Base-by-base conservation (phyloP, 2,888 invertebrate genomes). In the Stegana nigrithorax region DNA sequence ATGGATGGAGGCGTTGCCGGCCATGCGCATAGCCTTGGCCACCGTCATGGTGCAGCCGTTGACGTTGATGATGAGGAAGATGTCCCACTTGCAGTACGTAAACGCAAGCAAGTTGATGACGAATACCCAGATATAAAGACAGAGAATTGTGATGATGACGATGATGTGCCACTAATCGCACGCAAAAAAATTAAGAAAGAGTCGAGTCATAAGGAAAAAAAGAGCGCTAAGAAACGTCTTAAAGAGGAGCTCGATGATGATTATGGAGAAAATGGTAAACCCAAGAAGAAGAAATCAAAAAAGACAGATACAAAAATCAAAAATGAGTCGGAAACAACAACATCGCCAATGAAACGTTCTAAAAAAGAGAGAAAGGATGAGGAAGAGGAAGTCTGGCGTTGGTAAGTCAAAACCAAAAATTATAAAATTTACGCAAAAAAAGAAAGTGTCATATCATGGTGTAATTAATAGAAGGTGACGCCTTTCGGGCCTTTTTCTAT, bases 331-430 rank as follows among this genome's bases (percentile, higher is more conserved):
- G 29, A 5, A 21, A 42, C 21, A 19, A 82, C 19, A 7, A 51
- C 44, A 78, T 86, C 73, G 87, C 90, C 90, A 51, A 89, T 89
- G 44, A 91, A 91, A 71, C 77, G 81, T 42, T 65, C 70, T 5
- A 89, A 81, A 50, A 81, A 89, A 60, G 93, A 92, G 83, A 93
- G 93, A 83, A 93, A 93, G 81, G 91, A 91, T 71, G 94, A 94
- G 68, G 90, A 91, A 71, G 90, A 89, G 75, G 93, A 95, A 87
- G 95, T 95, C 62, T 95, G 95, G 95, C 93, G 94, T 89, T 95
- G 95, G 95, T 95, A 87, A 88, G 89, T 85, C 39, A 39, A 4
- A 32, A 2, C 10, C 2, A 2, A 32, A 10, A 39, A 39, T 39
- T 39, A 8, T 39, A 36, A 4, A 39, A n/a, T 39, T 39, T 39